Conservation (phyloP, 2,797 vertebrate species). For the Typhlichthys subterraneus region DNA sequence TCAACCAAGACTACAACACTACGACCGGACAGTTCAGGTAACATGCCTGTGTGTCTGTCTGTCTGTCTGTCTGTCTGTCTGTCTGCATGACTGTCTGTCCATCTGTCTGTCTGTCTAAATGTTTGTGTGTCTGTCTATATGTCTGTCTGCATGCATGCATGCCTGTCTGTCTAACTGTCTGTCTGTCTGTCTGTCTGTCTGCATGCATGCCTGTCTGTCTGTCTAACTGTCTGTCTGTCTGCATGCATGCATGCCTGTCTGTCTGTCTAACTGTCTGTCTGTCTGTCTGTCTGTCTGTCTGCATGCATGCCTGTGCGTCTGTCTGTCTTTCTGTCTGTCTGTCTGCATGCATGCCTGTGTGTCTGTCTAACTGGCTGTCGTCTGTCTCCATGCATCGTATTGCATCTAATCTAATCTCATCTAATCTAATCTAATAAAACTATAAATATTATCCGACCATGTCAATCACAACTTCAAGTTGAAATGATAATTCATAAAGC, state of each 20-base stretch:
- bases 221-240: not conserved
- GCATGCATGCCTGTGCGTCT: not conserved
- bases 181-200: no score
- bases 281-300: not conserved
- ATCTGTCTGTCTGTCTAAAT: no score
- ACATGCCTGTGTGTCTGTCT: constrained; percentile 4
- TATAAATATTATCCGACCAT: no score
- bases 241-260: not conserved
- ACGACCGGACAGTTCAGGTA: constrained; percentile 51
- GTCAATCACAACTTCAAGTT: no score
- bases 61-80: not conserved
- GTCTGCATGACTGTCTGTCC: not conserved
- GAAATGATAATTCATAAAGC: no score
- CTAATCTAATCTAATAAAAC: no score
- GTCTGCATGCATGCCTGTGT: no score
- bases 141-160: no score
- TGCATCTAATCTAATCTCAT: no score
- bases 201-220: no score
- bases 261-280: not conserved
- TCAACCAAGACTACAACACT: constrained; percentile 42
- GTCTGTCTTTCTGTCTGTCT: not conserved
- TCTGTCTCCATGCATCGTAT: not conserved
- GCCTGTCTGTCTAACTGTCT: no score
- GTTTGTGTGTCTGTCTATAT: no score
- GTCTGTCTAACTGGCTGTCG: not conserved